phyloP scores from a whole-genome alignment of 1,140 invertebrate genomes.

The Centruroides sculpturatus region DNA sequence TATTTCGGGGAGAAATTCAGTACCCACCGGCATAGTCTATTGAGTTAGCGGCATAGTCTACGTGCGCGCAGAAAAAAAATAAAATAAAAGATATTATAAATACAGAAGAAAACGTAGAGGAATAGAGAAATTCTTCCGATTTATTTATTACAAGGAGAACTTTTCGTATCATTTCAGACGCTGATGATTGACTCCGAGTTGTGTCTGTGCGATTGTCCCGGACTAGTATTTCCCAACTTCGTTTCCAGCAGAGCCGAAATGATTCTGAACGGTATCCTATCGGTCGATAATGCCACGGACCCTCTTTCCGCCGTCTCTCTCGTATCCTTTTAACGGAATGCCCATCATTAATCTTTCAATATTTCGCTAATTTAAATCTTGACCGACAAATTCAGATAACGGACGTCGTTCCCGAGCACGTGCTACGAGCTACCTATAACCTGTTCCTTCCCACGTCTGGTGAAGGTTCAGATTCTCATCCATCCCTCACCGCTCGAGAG shows the following conservation, averaged over 20 bases:
- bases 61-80: no score
- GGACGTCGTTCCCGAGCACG: slow-evolving; percentile 46
- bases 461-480: slow-evolving; percentile 50
- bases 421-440: slow-evolving; percentile 65
- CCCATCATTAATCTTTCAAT: background rate
- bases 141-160: background rate
- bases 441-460: slow-evolving; percentile 55
- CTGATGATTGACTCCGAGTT: slow-evolving; percentile 62
- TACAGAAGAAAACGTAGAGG: no score
- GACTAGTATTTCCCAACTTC: slow-evolving; percentile 94
- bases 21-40: no score
- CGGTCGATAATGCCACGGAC: slow-evolving; percentile 88
- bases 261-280: slow-evolving; percentile 81
- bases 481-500: slow-evolving; percentile 59
- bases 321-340: slow-evolving; percentile 33
- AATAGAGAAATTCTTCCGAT: no score
- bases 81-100: no score
- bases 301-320: slow-evolving; percentile 59
- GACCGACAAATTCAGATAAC: slow-evolving; percentile 21
- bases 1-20: no score
- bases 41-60: no score
- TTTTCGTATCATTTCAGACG: slow-evolving; percentile 49
- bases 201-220: slow-evolving; percentile 92
- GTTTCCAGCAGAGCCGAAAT: slow-evolving; percentile 84
- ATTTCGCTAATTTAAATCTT: background rate